These are phyloP conservation scores for Nomada goodeniana DNA, from an alignment of 2,888 invertebrate genomes.

Conservation along the genomic window DNA sequence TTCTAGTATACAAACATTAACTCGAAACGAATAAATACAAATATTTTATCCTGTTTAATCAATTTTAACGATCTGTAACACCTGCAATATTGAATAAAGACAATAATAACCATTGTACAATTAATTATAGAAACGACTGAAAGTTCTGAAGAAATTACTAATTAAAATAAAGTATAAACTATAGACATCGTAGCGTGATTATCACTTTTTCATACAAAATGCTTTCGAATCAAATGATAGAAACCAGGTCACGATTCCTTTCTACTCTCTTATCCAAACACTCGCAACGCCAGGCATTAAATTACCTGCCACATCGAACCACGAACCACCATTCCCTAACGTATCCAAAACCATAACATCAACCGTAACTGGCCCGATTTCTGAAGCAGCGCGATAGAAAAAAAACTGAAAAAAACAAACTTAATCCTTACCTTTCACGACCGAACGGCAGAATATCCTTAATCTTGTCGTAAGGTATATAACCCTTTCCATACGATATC, in stretches of 20 bases:
- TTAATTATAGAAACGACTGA: background rate
- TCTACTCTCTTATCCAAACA: background rate
- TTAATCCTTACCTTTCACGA: constrained; percentile 57
- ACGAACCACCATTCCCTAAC: too few species aligned
- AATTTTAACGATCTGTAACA: too few species aligned
- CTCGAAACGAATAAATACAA: background rate
- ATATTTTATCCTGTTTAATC: too few species aligned
- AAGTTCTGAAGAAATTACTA: background rate
- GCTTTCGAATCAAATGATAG: background rate
- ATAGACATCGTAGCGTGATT: background rate
- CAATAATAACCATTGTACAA: background rate
- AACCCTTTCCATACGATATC: constrained; percentile 76
- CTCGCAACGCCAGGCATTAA: background rate
- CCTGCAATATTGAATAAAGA: background rate
- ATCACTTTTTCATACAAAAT: background rate
- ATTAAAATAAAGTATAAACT: background rate
- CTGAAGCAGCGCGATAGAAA: background rate
- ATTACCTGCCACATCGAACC: background rate
- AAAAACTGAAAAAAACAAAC: background rate
- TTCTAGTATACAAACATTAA: too few species aligned
- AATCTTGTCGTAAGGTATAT: constrained; percentile 76
- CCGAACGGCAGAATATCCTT: constrained; percentile 63
- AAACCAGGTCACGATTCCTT: background rate
- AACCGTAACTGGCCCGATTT: background rate
- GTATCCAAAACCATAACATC: background rate